These are phyloP conservation scores for Furcifer pardalis DNA, from an alignment of 2,797 vertebrate genomes.

Conservation along the genomic window DNA sequence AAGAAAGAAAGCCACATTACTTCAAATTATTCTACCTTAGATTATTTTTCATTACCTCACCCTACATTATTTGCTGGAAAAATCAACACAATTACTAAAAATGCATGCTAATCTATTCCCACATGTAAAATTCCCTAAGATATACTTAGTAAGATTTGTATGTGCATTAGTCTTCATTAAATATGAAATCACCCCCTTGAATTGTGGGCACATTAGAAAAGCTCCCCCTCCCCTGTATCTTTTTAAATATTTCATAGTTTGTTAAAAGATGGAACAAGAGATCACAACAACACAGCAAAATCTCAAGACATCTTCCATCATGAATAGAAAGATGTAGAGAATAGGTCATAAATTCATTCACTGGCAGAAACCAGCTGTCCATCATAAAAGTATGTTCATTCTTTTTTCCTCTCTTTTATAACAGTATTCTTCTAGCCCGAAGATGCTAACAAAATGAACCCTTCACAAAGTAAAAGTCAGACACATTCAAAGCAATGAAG, in stretches of 20 bases:
- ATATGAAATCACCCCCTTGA: constrained; percentile 47
- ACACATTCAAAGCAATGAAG: constrained; percentile 24
- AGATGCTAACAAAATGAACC: constrained; percentile 26
- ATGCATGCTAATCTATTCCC: constrained; percentile 21
- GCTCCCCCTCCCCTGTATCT: constrained; percentile 43
- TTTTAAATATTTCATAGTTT: constrained; percentile 70
- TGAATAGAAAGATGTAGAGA: constrained; percentile 59
- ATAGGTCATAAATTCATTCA: constrained; percentile 55
- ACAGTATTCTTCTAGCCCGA: constrained; percentile 48
- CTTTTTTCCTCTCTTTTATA: constrained; percentile 35
- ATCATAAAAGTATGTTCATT: constrained; percentile 52
- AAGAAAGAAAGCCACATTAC: constrained; percentile 36
- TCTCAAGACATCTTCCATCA: constrained; percentile 36
- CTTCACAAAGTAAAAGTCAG: constrained; percentile 55
- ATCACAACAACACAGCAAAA: constrained; percentile 45
- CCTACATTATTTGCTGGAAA: constrained; percentile 32
- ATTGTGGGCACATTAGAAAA: constrained; percentile 42
- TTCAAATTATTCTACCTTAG: not conserved
- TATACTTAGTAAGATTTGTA: constrained; percentile 13
- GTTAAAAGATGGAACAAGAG: constrained; percentile 58
- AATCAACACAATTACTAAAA: constrained; percentile 35
- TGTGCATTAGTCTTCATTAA: constrained; percentile 45
- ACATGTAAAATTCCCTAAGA: constrained; percentile 25
- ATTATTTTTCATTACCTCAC: not conserved
- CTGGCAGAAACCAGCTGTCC: constrained; percentile 54